Evolutionary conservation across 1,140 invertebrate genomes (phyloP), one percentile per base, ranked within the genome.

Genomic region (Muscidifurax raptorellus): DNA sequence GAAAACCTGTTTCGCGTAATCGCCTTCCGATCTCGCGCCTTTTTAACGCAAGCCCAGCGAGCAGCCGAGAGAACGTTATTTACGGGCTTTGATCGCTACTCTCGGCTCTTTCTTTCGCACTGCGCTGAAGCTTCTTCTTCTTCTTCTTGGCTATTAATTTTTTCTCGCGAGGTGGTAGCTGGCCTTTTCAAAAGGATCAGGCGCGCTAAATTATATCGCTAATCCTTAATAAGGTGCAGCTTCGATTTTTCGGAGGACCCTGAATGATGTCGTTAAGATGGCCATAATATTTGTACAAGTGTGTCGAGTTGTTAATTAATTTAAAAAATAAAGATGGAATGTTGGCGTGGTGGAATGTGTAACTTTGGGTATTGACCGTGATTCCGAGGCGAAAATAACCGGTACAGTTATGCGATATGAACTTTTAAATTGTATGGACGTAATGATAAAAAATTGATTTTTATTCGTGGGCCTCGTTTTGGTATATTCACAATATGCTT

Each of bases 1-100:
- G 84, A 85, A 85, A 85, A 85, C 84, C 84, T 81, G 84, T 85
- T 85, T 82, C 79, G 59, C 32, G 74, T 74, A 80, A 80, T 80
- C 83, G 72, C 71, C 83, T 80, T 52, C 72, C 28, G 71, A 85
- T 85, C 78, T 85, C 25, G 72, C 28, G 67, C 30, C 75, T 83
- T 78, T 79, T 78, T 79, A 59, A 59, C 52, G 22, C 52, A 59
- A 59, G 5, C 52, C 52, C 18, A 18, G 6, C 52, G 52, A 59
- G 52, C 13, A 22, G 18, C 13, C 47, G 75, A 28, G 13, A n/a
- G 28, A 78, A 40, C 64, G 66, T 83, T 83, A 78, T 83, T 83
- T 83, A 83, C 74, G 36, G n/a, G 6, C 64, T 83, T 69, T 77
- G 82, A 69, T 83, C 40, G 47, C 13, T 36, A 75, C 36, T 22